phyloP scores from a whole-genome alignment of 2,888 invertebrate genomes.

The Erynnis tages region DNA sequence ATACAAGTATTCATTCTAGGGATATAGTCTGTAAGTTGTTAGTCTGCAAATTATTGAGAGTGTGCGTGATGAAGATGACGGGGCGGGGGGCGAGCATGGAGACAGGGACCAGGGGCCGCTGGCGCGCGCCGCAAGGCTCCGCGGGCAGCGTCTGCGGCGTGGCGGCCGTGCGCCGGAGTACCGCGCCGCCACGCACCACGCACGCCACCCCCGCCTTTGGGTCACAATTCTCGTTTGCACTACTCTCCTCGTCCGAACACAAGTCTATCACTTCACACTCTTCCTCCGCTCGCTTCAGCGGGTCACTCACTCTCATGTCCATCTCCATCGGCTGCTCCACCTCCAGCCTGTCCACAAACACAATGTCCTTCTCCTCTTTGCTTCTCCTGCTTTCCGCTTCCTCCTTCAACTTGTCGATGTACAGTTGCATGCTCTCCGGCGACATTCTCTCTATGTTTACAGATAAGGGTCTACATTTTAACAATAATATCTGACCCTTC shows the following conservation, averaged over 20 bases:
- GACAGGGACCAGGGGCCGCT: slow-evolving; percentile 56
- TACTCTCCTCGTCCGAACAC: slow-evolving; percentile 84
- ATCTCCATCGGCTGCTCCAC: slow-evolving; percentile 50
- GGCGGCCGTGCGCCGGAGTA: slow-evolving; percentile 63
- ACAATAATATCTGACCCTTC: slow-evolving; percentile 71
- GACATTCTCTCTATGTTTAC: slow-evolving; percentile 71
- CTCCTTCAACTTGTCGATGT: slow-evolving; percentile 55
- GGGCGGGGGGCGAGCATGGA: slow-evolving; percentile 71
- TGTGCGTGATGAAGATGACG: slow-evolving; percentile 68
- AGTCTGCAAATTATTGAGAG: slow-evolving; percentile 72
- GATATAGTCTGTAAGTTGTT: slow-evolving; percentile 76
- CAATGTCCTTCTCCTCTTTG: slow-evolving; percentile 62
- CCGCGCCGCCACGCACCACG: slow-evolving; percentile 66
- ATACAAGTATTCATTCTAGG: slow-evolving; percentile 65
- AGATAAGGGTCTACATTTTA: slow-evolving; percentile 74
- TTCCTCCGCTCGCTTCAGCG: slow-evolving; percentile 55
- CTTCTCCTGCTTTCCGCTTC: slow-evolving; percentile 49
- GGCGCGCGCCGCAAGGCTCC: slow-evolving; percentile 72
- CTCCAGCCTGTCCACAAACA: slow-evolving; percentile 67
- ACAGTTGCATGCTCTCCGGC: slow-evolving; percentile 62
- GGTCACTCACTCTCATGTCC: slow-evolving; percentile 54
- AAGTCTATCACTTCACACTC: slow-evolving; percentile 84
- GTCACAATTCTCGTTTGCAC: slow-evolving; percentile 71
- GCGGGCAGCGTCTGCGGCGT: slow-evolving; percentile 65
- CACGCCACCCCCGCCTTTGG: slow-evolving; percentile 65